Conservation (phyloP, 2,113 vertebrate genomes). For the Antechinus flavipes region DNA sequence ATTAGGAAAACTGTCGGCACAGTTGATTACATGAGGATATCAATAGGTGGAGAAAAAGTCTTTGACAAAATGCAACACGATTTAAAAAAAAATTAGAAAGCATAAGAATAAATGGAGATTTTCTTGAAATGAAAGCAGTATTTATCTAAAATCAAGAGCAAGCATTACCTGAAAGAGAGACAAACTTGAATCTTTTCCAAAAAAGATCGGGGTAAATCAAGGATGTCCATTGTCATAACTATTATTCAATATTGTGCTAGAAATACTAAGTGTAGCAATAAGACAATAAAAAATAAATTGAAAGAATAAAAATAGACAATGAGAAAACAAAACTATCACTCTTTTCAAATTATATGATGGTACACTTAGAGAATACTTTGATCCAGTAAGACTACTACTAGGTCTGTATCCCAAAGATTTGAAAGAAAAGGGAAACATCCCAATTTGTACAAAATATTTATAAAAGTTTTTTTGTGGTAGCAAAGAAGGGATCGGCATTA, state of each 20-base stretch:
- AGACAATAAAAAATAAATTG: background rate
- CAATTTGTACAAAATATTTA: background rate
- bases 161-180: background rate
- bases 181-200: background rate
- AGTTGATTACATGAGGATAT: background rate
- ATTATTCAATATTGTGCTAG: background rate
- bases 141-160: background rate
- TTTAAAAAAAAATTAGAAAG: background rate
- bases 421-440: background rate
- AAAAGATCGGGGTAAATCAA: background rate
- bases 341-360: background rate
- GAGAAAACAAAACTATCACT: background rate
- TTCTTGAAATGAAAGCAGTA: background rate
- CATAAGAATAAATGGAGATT: background rate
- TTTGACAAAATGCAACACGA: background rate
- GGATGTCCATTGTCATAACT: background rate
- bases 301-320: background rate
- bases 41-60: background rate
- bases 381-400: background rate
- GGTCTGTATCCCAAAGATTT: background rate
- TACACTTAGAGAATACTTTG: background rate
- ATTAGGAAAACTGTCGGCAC: background rate
- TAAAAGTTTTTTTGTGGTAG: background rate
- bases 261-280: background rate
- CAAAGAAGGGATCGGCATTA: background rate